These are phyloP conservation scores for Amphipyra tragopoginis DNA, from an alignment of 2,888 invertebrate species.

Conservation along the genomic window DNA sequence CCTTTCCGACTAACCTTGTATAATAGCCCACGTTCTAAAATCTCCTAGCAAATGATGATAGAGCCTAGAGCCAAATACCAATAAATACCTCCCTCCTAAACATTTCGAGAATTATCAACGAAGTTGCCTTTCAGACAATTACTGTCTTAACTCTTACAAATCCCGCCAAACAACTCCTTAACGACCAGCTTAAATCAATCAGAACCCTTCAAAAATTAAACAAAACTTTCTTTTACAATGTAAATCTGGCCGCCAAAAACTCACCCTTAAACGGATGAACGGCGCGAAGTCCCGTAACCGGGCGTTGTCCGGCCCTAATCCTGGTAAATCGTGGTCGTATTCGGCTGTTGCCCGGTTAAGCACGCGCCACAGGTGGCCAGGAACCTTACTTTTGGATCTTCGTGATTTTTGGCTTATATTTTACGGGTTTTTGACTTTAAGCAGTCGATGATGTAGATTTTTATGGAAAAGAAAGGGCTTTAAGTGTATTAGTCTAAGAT, in stretches of 20 bases:
- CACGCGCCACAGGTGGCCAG: constrained; percentile 53
- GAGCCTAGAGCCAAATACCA: no score
- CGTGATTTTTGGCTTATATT: constrained; percentile 42
- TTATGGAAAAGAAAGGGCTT: neutral
- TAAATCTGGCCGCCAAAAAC: constrained; percentile 42
- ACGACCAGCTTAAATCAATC: constrained; percentile 24
- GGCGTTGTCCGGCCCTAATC: constrained; percentile 55
- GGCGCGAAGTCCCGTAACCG: constrained; percentile 39
- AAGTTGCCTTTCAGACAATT: no score
- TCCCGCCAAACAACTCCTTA: neutral
- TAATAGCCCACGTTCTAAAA: no score
- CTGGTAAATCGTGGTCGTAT: constrained; percentile 53
- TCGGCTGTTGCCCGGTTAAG: constrained; percentile 46
- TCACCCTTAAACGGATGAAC: constrained; percentile 45
- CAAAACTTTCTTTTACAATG: constrained; percentile 38
- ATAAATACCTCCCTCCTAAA: no score
- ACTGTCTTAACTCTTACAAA: neutral
- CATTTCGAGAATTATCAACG: no score
- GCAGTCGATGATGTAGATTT: neutral
- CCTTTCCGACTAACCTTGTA: no score
- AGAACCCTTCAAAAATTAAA: constrained; percentile 31
- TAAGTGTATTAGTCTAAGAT: no score
- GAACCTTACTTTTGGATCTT: constrained; percentile 33
- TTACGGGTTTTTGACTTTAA: constrained; percentile 11
- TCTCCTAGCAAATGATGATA: no score